These are phyloP conservation scores for Desmophyllum pertusum DNA, from an alignment of 92 coral and sea anemone genomes.

Conservation along the genomic window DNA sequence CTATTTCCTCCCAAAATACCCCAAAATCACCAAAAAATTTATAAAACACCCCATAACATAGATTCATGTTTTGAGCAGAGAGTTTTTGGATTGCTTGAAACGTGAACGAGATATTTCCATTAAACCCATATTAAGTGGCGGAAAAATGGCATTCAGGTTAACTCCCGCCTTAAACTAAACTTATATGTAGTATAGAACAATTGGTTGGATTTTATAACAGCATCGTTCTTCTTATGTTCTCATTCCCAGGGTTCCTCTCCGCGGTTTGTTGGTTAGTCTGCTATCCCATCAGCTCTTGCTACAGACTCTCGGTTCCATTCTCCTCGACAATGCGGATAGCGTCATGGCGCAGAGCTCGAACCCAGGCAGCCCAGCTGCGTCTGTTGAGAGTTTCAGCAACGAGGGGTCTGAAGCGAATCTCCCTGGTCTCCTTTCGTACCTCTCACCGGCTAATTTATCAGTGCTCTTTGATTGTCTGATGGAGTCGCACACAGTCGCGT, in stretches of 20 bases:
- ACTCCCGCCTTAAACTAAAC: no score
- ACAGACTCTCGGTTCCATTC: constrained; percentile 91
- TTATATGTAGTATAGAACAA: no score
- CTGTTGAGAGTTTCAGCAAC: constrained; percentile 48
- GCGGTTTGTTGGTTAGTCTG: constrained; percentile 89
- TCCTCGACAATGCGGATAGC: constrained; percentile 73
- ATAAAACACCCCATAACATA: no score
- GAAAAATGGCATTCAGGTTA: no score
- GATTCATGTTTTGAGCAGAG: no score
- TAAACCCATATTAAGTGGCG: no score
- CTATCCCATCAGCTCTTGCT: constrained; percentile 95
- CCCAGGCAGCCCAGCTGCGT: constrained; percentile 45
- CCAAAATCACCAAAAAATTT: no score
- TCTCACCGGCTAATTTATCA: constrained; percentile 93
- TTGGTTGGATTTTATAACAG: neutral
- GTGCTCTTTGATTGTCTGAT: constrained; percentile 95
- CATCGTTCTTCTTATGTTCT: neutral
- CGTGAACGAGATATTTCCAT: no score
- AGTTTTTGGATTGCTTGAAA: no score
- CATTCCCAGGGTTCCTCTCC: constrained; percentile 81
- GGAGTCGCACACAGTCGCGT: constrained; percentile 98
- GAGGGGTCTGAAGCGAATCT: constrained; percentile 76
- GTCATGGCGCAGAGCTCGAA: constrained; percentile 65
- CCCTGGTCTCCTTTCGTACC: constrained; percentile 89
- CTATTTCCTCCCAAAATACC: no score